Percentiles rank a stretch among this genome's conserved stretches.
Conservation (phyloP, 2,888 invertebrate species). For the Eurois occulta region DNA sequence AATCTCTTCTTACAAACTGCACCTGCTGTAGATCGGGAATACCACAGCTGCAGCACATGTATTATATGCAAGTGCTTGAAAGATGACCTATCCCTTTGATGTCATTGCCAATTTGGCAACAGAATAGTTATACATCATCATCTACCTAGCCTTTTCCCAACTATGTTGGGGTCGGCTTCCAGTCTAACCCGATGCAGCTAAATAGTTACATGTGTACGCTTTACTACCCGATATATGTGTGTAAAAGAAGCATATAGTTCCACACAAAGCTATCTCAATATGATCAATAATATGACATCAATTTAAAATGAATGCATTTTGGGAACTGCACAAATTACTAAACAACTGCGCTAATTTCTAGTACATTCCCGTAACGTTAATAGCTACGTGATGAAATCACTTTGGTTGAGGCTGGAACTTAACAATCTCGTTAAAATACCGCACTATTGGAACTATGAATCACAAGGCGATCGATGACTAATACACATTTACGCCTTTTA, state of each 20-base stretch:
- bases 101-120: conserved; percentile 18
- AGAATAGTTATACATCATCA: no score
- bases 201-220: no score
- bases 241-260: not conserved
- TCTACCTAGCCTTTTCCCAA: no score
- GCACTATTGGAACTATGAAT: conserved; percentile 64
- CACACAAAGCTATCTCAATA: not conserved
- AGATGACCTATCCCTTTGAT: not conserved
- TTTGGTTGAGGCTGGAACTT: conserved; percentile 45
- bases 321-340: conserved; percentile 37
- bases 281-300: not conserved
- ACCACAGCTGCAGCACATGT: not conserved
- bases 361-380: conserved; percentile 44
- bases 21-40: not conserved
- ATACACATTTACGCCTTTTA: conserved; percentile 59
- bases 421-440: conserved; percentile 60
- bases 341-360: conserved; percentile 49
- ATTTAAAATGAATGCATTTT: not conserved
- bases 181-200: no score
- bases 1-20: not conserved
- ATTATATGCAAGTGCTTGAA: conserved; percentile 1
- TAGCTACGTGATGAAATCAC: conserved; percentile 42
- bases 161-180: no score
- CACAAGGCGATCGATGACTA: conserved; percentile 68
- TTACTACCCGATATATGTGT: not conserved